These are phyloP conservation scores for Endomychus coccineus DNA, from an alignment of 2,888 invertebrate species.

Conservation along the genomic window DNA sequence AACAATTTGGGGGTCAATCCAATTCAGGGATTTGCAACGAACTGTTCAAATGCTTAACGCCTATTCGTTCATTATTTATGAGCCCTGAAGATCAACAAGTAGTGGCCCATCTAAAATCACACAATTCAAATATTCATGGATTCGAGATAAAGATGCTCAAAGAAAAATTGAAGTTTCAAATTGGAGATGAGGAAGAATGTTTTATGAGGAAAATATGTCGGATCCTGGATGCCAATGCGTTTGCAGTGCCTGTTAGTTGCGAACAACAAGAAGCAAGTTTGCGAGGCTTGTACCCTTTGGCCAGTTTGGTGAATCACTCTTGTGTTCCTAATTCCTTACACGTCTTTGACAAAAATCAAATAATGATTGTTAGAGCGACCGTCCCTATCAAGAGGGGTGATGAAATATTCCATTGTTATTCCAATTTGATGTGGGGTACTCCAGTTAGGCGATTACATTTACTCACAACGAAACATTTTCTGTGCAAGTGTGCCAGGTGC, in stretches of 20 bases:
- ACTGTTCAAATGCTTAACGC: constrained; percentile 41
- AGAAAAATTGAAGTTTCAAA: constrained; percentile 43
- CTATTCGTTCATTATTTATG: constrained; percentile 43
- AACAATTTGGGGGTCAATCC: constrained; percentile 29
- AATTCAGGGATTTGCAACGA: constrained; percentile 25
- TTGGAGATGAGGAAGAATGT: constrained; percentile 50
- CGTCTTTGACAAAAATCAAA: constrained; percentile 50
- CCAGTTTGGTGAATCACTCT: constrained; percentile 61
- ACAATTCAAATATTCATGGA: constrained; percentile 50
- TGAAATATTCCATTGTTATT: constrained; percentile 61
- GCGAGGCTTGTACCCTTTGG: constrained; percentile 59
- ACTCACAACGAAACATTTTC: constrained; percentile 59
- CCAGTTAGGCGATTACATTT: constrained; percentile 55
- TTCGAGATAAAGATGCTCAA: constrained; percentile 52
- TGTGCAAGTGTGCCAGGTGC: constrained; percentile 59
- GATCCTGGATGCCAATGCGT: constrained; percentile 61
- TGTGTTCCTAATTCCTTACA: constrained; percentile 62
- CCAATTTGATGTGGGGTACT: constrained; percentile 62
- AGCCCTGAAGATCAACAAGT: constrained; percentile 46
- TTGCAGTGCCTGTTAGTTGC: constrained; percentile 49
- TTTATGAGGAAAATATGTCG: constrained; percentile 54
- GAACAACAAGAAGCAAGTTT: constrained; percentile 41
- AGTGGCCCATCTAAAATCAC: constrained; percentile 48
- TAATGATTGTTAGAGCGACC: constrained; percentile 55
- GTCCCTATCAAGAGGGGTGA: constrained; percentile 51